Base-by-base conservation (phyloP, 2,113 vertebrate genomes). In the Caracal caracal region DNA sequence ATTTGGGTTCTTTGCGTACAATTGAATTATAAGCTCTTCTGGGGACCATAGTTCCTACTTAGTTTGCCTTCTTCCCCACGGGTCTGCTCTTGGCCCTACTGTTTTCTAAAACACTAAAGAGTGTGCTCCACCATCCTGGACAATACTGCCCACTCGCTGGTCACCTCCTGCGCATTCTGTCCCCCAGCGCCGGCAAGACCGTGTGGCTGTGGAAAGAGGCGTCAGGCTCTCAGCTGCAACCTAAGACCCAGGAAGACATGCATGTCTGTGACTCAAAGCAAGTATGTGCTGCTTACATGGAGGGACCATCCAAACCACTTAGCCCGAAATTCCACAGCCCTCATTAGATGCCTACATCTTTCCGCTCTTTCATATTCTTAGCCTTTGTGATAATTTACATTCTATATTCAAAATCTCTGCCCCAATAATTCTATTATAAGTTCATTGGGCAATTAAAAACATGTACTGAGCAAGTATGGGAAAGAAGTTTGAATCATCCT, bases 351-450 rank as follows among this genome's bases (percentile, higher is more conserved):
- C 13, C 19, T 59, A 59, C 20, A 1, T 30, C 59, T 59, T 86
- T 79, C 65, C 35, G 3, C 80, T 71, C 4, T 24, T 87, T 91
- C 40, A 33, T 49, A 28, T 56, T 88, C 73, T 71, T 63, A 73
- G 43, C 59, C 47, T 96, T 93, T 87, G 83, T 13, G 56, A 80
- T 53, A 43, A n/a, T 13, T 90, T 90, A 56, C 30, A 49, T 80
- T 79, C 81, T 92, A 87, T 1, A 73, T 82, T 93, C 11, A 22
- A 33, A 63, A 95, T 2, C 20, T 78, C 47, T 93, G 68, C 17
- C 71, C 40, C n/a, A 22, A 20, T 80, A 93, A 92, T 95, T 92
- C 66, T 51, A 83, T 51, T 65, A 92, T 3, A 26, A 87, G 84
- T 71, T 76, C 87, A 89, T 4, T 84, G 88, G 33, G 5, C 66